A percentile compares a stretch with the other conserved stretches of the same genome.
Conservation (phyloP, 2,797 vertebrate genomes). For the Pseudomugil gertrudae region DNA sequence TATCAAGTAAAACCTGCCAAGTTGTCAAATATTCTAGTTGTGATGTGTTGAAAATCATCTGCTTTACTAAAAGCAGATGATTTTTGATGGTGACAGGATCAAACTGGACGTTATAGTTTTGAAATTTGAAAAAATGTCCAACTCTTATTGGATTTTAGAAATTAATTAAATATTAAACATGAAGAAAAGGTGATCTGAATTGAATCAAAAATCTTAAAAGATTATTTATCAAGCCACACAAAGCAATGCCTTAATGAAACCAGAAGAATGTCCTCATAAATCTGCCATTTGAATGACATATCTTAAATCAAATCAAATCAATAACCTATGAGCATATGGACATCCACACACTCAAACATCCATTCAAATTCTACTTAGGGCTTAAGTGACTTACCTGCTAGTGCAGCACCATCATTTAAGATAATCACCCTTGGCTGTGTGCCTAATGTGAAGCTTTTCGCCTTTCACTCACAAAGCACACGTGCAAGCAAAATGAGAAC, state of each 20-base stretch:
- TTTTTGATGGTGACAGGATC: neutral
- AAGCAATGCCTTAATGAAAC: slow-evolving; percentile 1
- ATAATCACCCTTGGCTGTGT: slow-evolving; percentile 54
- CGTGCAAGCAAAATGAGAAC: slow-evolving; percentile 30
- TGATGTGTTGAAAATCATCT: neutral
- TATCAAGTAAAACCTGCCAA: too few relatives aligned
- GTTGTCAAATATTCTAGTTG: too few relatives aligned
- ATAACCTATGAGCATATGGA: slow-evolving; percentile 1
- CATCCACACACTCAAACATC: slow-evolving; percentile 8
- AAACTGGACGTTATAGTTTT: neutral
- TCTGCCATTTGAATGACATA: neutral
- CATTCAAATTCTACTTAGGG: slow-evolving; percentile 17
- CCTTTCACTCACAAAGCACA: slow-evolving; percentile 48
- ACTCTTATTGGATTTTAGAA: neutral
- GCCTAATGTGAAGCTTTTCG: slow-evolving; percentile 54
- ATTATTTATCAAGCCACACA: neutral
- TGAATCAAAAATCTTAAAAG: neutral
- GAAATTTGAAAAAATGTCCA: neutral
- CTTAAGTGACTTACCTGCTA: slow-evolving; percentile 37
- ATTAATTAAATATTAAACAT: neutral
- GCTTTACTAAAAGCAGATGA: neutral
- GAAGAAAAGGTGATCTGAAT: neutral
- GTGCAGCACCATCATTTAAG: slow-evolving; percentile 38
- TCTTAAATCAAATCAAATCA: neutral
- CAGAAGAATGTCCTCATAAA: neutral